A percentile compares a stretch with the other conserved stretches of the same genome.
Conservation (phyloP, 2,888 invertebrate species). For the Pseudococcus viburni region DNA sequence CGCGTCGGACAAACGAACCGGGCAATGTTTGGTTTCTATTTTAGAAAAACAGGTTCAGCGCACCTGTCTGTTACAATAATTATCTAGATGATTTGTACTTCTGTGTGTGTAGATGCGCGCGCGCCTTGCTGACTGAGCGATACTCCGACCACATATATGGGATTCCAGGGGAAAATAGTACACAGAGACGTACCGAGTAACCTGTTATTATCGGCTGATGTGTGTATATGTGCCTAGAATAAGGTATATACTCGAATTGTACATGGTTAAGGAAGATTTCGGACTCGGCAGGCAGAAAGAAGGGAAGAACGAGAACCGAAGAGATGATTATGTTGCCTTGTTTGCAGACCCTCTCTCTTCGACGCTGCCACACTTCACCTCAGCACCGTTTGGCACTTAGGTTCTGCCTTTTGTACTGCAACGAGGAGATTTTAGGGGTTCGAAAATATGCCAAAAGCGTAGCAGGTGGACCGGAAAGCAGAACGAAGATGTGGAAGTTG, state of each 20-base stretch:
- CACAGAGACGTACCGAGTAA: constrained; percentile 13
- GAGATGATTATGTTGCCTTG: constrained; percentile 65
- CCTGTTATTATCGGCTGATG: constrained; percentile 61
- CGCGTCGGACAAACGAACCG: neutral
- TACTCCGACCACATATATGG: neutral
- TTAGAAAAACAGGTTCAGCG: constrained; percentile 66
- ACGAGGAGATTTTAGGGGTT: constrained; percentile 25
- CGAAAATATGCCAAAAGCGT: constrained; percentile 2
- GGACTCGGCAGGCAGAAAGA: neutral
- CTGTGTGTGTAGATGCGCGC: constrained; percentile 40
- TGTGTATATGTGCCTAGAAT: constrained; percentile 25
- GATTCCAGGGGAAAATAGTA: neutral
- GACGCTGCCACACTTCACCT: constrained; percentile 43
- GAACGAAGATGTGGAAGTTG: neutral
- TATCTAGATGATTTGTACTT: constrained; percentile 67
- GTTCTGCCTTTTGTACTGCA: constrained; percentile 34
- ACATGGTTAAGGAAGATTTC: constrained; percentile 16
- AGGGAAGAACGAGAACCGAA: neutral
- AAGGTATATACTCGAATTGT: constrained; percentile 39
- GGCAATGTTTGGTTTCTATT: constrained; percentile 64
- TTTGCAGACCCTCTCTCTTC: constrained; percentile 59
- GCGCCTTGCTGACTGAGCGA: neutral
- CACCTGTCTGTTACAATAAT: constrained; percentile 67
- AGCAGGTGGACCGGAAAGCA: constrained; percentile 30
- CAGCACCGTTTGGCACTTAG: constrained; percentile 60